phyloP scores from a whole-genome alignment of 1,140 invertebrate species.

The Agrilus planipennis region DNA sequence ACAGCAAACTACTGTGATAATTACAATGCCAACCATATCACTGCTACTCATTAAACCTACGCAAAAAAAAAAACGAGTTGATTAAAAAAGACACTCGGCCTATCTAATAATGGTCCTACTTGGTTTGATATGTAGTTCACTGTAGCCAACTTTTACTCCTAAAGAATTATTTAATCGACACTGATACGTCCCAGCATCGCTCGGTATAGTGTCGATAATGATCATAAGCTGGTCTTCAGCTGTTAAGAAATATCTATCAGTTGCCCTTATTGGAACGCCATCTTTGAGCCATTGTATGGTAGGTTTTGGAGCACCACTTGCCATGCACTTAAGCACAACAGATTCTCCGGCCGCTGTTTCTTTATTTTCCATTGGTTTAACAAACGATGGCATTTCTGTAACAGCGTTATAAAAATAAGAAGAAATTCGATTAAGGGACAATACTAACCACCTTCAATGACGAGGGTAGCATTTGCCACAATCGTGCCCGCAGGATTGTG shows the following conservation, averaged over 20 bases:
- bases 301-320: constrained; percentile 74
- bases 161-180: constrained; percentile 80
- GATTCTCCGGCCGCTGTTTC: constrained; percentile 64
- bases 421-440: background rate
- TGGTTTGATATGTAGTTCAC: constrained; percentile 41
- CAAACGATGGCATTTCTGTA: constrained; percentile 72
- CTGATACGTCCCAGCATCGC: constrained; percentile 76
- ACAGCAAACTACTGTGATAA: constrained; percentile 82
- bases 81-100: background rate
- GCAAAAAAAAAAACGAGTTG: constrained; percentile 7
- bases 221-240: constrained; percentile 77
- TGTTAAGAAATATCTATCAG: constrained; percentile 67
- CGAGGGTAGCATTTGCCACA: constrained; percentile 78
- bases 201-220: constrained; percentile 62
- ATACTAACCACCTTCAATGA: constrained; percentile 54
- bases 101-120: constrained; percentile 38
- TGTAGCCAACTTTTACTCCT: constrained; percentile 48
- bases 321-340: constrained; percentile 78
- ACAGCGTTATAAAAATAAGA: constrained; percentile 1
- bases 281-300: constrained; percentile 85
- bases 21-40: constrained; percentile 70
- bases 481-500: constrained; percentile 78
- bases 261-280: constrained; percentile 53
- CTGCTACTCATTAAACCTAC: constrained; percentile 32
- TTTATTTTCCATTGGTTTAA: constrained; percentile 74